Conservation (phyloP, 2,888 invertebrate genomes). For the Drosophila neotestacea region DNA sequence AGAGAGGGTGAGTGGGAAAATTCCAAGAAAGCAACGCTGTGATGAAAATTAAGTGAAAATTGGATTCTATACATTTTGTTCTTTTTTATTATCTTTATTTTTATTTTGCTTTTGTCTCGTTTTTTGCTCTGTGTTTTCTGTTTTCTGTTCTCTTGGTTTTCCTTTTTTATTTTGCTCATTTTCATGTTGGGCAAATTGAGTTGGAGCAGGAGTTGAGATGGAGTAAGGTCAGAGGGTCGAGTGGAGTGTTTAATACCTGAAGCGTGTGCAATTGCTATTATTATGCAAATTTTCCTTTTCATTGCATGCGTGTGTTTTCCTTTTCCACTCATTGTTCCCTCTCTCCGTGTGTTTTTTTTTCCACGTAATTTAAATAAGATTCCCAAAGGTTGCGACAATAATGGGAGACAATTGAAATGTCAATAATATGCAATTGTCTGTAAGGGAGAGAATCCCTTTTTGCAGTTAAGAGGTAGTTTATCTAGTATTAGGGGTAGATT, state of each 20-base stretch:
- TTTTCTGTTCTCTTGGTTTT: neutral
- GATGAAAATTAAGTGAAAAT: constrained; percentile 77
- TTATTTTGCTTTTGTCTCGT: constrained; percentile 19
- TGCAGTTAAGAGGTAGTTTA: constrained; percentile 3
- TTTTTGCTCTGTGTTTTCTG: constrained; percentile 2
- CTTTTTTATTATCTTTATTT: constrained; percentile 14
- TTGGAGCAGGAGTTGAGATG: constrained; percentile 19
- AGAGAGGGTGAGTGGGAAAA: constrained; percentile 19
- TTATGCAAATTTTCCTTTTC: constrained; percentile 76
- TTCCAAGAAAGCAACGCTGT: constrained; percentile 55
- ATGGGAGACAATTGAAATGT: constrained; percentile 77
- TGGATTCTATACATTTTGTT: constrained; percentile 71
- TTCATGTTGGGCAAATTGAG: constrained; percentile 56
- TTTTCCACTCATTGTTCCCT: constrained; percentile 6
- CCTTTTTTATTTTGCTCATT: constrained; percentile 44
- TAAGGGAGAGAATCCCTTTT: constrained; percentile 6
- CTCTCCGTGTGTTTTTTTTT: constrained; percentile 1
- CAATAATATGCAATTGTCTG: constrained; percentile 76
- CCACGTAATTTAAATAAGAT: constrained; percentile 43
- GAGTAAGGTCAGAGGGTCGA: constrained; percentile 30
- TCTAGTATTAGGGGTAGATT: constrained; percentile 10
- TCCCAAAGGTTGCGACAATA: constrained; percentile 51
- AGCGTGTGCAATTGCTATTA: constrained; percentile 81
- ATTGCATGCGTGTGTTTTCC: constrained; percentile 71
- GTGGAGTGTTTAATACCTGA: constrained; percentile 75